These are phyloP conservation scores for Caiman crocodilus DNA, from an alignment of 2,797 vertebrate genomes.

Conservation along the genomic window DNA sequence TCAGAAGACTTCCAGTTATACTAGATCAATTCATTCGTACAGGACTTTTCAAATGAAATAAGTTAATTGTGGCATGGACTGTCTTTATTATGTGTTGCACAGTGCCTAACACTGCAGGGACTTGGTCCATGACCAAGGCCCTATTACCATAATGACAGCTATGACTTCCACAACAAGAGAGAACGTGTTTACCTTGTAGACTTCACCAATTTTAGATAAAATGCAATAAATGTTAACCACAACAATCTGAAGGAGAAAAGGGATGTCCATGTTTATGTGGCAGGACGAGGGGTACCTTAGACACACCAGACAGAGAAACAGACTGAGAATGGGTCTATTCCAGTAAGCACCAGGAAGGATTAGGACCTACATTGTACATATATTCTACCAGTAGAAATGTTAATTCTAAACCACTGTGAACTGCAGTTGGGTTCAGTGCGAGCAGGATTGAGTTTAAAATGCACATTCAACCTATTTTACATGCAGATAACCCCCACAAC, in stretches of 20 bases:
- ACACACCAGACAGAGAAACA: not conserved
- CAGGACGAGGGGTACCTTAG: not conserved
- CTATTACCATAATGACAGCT: not conserved
- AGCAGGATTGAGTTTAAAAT: not conserved
- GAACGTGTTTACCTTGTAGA: not conserved
- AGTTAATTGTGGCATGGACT: too few relatives aligned
- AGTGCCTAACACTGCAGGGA: not conserved
- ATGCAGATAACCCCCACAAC: not conserved
- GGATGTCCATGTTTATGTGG: too few relatives aligned
- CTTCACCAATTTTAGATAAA: not conserved
- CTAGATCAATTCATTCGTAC: too few relatives aligned
- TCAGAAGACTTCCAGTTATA: too few relatives aligned
- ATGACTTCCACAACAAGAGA: not conserved
- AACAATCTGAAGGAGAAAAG: not conserved
- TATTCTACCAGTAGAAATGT: not conserved
- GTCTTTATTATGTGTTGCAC: not conserved
- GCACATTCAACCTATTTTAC: not conserved
- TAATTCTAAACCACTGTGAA: not conserved
- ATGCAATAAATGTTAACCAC: not conserved
- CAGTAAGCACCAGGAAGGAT: not conserved
- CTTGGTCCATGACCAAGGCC: not conserved
- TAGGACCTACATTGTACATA: not conserved
- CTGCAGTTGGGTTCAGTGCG: not conserved
- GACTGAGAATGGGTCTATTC: fast-evolving
- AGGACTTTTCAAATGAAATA: too few relatives aligned